phyloP scores from a whole-genome alignment of 2,797 vertebrate genomes.

The Catostomus latipinnis region DNA sequence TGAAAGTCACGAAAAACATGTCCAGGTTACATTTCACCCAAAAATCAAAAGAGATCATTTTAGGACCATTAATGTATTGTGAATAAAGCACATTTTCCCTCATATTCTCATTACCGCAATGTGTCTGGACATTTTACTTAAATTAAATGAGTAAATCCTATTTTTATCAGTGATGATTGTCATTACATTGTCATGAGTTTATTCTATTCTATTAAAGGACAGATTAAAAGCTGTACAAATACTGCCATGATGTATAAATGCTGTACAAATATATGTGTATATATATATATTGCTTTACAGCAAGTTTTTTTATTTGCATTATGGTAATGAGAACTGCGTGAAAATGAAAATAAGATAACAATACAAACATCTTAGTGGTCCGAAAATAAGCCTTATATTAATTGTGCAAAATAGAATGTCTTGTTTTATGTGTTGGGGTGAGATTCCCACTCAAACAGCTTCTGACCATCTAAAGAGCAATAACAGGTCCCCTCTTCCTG shows the following conservation, averaged over 20 bases:
- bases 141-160: too few species aligned
- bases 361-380: neutral
- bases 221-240: too few species aligned
- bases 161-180: too few species aligned
- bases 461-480: conserved; percentile 38
- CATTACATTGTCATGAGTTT: too few species aligned
- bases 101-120: too few species aligned
- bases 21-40: neutral
- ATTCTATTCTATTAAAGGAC: too few species aligned
- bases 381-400: neutral
- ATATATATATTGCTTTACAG: neutral
- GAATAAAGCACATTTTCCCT: too few species aligned
- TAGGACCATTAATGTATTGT: too few species aligned
- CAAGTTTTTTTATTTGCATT: neutral
- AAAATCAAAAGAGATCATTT: neutral
- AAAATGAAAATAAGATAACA: neutral
- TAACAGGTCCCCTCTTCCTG: conserved; percentile 29
- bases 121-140: too few species aligned
- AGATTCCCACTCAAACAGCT: conserved; percentile 22
- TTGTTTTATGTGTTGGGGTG: neutral
- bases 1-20: neutral
- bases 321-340: neutral
- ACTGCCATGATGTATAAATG: too few species aligned
- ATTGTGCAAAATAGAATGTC: neutral
- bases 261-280: too few species aligned